Conservation (phyloP, 2,888 invertebrate genomes). For the Thymelicus sylvestris region DNA sequence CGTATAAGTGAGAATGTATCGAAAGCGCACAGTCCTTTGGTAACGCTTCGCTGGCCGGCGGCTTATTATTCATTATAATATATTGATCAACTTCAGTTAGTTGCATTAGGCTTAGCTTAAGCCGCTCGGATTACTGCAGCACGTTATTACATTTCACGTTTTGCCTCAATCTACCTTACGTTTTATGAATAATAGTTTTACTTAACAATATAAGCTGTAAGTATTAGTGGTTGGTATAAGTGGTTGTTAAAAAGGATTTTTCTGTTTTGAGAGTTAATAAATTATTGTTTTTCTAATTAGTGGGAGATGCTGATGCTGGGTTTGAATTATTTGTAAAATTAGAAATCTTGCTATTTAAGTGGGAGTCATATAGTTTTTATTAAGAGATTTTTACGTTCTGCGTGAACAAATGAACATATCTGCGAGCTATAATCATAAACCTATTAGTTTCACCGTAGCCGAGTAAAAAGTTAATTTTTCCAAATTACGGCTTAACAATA, state of each 20-base stretch:
- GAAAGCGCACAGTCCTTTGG: not conserved
- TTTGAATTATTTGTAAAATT: no score
- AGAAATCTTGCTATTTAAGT: not conserved
- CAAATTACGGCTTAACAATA: not conserved
- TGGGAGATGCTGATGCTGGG: no score
- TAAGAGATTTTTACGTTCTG: no score
- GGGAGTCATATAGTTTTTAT: no score
- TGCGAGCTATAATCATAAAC: no score
- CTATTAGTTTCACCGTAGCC: no score
- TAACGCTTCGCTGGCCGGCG: not conserved
- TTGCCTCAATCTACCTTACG: constrained; percentile 8
- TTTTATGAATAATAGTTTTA: not conserved
- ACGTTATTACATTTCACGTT: constrained; percentile 25
- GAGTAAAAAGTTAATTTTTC: not conserved
- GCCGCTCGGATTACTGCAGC: constrained; percentile 12
- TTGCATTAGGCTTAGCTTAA: constrained; percentile 23
- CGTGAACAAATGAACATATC: no score
- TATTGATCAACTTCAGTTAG: constrained; percentile 27
- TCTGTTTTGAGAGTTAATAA: no score
- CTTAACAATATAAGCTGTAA: not conserved
- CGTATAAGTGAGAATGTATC: constrained; percentile 12
- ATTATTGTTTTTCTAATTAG: no score
- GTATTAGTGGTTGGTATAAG: not conserved
- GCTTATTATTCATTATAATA: constrained; percentile 28
- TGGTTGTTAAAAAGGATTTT: not conserved